A percentile compares a stretch with the other conserved stretches of the same genome.
phyloP scores from a whole-genome alignment of 2,113 vertebrate species.

The Nymphicus hollandicus region DNA sequence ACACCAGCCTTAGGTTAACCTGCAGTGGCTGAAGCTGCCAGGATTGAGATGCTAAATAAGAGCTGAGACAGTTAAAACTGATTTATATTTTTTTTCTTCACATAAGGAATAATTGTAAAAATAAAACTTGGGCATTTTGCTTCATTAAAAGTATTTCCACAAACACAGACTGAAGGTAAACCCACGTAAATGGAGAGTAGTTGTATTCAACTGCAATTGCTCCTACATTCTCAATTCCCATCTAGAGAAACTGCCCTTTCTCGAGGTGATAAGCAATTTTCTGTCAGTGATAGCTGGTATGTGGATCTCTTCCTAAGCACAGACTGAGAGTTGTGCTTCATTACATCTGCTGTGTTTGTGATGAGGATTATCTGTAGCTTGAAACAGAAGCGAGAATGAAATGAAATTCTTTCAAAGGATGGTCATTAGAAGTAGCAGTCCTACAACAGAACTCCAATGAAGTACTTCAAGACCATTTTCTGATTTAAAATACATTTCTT shows the following conservation, averaged over 20 bases:
- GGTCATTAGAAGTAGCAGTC: neutral
- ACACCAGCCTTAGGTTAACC: neutral
- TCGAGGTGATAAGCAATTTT: neutral
- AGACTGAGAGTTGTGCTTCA: neutral
- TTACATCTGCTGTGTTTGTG: neutral
- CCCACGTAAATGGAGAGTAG: neutral
- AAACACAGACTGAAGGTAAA: neutral
- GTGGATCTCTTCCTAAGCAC: neutral
- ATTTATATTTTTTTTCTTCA: neutral
- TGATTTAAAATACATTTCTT: neutral
- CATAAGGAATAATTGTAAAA: neutral
- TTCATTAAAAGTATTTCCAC: neutral
- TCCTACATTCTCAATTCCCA: neutral
- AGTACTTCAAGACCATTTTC: neutral
- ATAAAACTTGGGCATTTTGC: neutral
- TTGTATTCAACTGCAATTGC: neutral
- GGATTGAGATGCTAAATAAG: neutral
- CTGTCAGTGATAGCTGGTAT: neutral
- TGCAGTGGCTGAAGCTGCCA: neutral
- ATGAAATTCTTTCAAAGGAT: neutral
- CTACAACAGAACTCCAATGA: neutral
- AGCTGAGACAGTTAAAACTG: neutral
- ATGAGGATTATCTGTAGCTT: neutral
- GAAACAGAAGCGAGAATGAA: neutral
- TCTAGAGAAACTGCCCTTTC: neutral